phyloP scores from a whole-genome alignment of 2,888 invertebrate species.

The Adelphocoris suturalis region DNA sequence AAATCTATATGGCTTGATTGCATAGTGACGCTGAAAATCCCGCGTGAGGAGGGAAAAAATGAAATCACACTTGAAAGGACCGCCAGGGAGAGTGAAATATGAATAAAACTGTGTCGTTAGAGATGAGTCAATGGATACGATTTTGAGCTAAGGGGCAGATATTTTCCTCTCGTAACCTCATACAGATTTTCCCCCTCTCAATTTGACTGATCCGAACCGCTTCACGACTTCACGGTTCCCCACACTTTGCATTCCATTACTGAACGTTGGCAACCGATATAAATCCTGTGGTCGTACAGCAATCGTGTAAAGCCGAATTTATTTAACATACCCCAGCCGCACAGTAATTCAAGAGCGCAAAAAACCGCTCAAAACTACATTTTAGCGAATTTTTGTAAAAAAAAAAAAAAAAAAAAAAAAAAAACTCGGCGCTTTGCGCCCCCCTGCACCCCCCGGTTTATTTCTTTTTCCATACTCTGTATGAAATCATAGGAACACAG shows the following conservation, averaged over 20 bases:
- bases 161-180: not conserved
- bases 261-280: not conserved
- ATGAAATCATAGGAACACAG: too few species aligned
- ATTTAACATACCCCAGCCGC: too few species aligned
- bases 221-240: not conserved
- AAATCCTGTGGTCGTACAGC: not conserved
- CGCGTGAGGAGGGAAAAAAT: not conserved
- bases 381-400: too few species aligned
- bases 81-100: not conserved
- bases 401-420: too few species aligned
- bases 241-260: not conserved
- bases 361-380: too few species aligned
- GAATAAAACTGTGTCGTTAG: conserved; percentile 28
- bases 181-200: not conserved
- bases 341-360: too few species aligned
- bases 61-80: not conserved
- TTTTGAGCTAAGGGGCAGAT: conserved; percentile 11
- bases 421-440: too few species aligned
- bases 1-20: not conserved
- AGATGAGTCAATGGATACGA: not conserved
- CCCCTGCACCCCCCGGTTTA: too few species aligned
- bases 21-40: not conserved
- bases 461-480: too few species aligned
- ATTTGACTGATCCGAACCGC: not conserved
- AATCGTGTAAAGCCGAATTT: too few species aligned